Percentiles rank a stretch among this genome's conserved stretches.
These are phyloP conservation scores for Ondatra zibethicus DNA, from an alignment of 2,113 vertebrate species.

Conservation along the genomic window DNA sequence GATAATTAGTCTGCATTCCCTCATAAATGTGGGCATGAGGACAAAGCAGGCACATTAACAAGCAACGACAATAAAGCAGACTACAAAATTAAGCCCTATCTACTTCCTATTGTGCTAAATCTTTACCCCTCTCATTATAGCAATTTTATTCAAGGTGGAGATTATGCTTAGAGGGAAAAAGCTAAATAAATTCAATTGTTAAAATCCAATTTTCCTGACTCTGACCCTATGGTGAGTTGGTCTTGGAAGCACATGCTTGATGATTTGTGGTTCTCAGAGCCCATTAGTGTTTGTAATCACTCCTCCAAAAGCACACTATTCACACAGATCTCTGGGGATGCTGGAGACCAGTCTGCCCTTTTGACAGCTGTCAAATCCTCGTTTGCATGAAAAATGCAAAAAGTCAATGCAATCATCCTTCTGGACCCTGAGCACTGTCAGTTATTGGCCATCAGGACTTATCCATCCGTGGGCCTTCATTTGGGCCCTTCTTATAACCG, in stretches of 20 bases:
- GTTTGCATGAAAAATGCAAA: constrained; percentile 74
- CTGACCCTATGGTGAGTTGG: constrained; percentile 45
- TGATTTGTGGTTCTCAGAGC: constrained; percentile 72
- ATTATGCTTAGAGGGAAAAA: neutral
- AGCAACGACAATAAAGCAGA: neutral
- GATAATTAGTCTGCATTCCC: neutral
- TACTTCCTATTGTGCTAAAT: neutral
- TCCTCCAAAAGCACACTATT: constrained; percentile 61
- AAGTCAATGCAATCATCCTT: constrained; percentile 70
- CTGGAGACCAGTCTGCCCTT: constrained; percentile 46
- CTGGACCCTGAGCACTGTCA: constrained; percentile 51
- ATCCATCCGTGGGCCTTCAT: constrained; percentile 61
- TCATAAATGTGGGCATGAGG: neutral
- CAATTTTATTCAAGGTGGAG: constrained; percentile 38
- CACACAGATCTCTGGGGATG: constrained; percentile 59
- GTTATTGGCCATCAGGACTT: constrained; percentile 49
- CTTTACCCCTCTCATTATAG: neutral
- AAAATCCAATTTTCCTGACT: constrained; percentile 75
- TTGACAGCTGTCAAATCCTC: constrained; percentile 71
- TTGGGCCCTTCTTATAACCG: constrained; percentile 57
- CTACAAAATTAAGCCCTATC: neutral
- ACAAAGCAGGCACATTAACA: neutral
- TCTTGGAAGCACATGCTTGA: constrained; percentile 50
- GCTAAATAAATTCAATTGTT: constrained; percentile 47
- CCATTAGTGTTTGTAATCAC: constrained; percentile 74